phyloP scores from a whole-genome alignment of 2,888 invertebrate genomes.

The Leucania comma region DNA sequence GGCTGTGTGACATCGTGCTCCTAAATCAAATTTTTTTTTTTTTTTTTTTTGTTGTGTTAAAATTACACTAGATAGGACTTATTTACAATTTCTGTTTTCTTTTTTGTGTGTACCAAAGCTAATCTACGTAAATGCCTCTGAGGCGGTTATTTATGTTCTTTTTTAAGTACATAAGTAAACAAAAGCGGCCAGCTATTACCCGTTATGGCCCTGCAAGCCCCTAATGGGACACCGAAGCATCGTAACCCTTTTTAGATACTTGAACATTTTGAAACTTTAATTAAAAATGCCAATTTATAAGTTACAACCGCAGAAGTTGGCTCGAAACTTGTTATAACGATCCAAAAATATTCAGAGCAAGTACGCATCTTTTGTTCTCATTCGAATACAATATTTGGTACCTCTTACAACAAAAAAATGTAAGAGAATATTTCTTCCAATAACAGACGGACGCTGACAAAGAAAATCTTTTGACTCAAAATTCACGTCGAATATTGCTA shows the following conservation, averaged over 20 bases:
- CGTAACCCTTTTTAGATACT: slow-evolving; percentile 51
- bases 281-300: slow-evolving; percentile 52
- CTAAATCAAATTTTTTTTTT: neutral
- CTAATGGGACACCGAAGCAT: slow-evolving; percentile 42
- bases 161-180: slow-evolving; percentile 35
- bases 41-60: neutral
- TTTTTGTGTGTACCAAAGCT: neutral
- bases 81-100: no score
- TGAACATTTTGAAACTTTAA: slow-evolving; percentile 47
- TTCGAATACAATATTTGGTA: slow-evolving; percentile 38
- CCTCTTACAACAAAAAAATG: slow-evolving; percentile 42
- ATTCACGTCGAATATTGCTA: slow-evolving; percentile 72
- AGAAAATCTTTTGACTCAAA: slow-evolving; percentile 72
- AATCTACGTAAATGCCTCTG: slow-evolving; percentile 13
- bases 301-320: slow-evolving; percentile 29
- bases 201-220: slow-evolving; percentile 36
- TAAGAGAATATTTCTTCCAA: slow-evolving; percentile 57
- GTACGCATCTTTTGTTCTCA: slow-evolving; percentile 39
- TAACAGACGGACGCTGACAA: slow-evolving; percentile 68
- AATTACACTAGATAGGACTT: neutral
- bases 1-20: slow-evolving; percentile 17
- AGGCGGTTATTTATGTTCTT: slow-evolving; percentile 13
- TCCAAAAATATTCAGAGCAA: slow-evolving; percentile 17
- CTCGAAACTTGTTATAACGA: slow-evolving; percentile 20
- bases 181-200: slow-evolving; percentile 35